Base-by-base conservation (phyloP, 1,140 invertebrate species). In the Lepidotrigona ventralis region DNA sequence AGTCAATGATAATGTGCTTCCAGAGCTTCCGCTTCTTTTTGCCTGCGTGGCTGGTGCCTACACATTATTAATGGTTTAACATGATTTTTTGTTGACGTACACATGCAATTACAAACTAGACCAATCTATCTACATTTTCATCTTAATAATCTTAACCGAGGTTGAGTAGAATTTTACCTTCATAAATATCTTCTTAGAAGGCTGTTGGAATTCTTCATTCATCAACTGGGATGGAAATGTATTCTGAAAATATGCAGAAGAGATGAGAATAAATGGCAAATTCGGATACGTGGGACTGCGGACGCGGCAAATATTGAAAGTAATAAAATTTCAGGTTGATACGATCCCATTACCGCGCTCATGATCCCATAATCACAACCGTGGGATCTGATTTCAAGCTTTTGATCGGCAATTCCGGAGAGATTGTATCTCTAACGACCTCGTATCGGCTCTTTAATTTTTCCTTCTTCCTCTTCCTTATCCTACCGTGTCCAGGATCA, bases 371-470 rank as follows among this genome's bases (percentile, higher is more conserved):
- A 88, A 88, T 88, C 86, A 82, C 72, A 63, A 23, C 54, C 79
- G 83, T 75, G 64, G 86, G 87, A 88, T 88, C 86, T 87, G 83
- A 87, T 88, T 88, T 83, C 73, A 87, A 85, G 80, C 72, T 81
- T 82, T 85, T 79, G 86, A 88, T 88, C 86, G 83, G 75, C 76
- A 74, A 87, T 80, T 60, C 71, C 75, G 68, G 81, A 81, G 81
- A 81, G 86, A 87, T 87, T 70, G 26, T 87, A 87, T 87, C 86
- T 79, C 64, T 58, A 33, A 83, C 86, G 77, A n/a, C 79, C 58
- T n/a, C 29, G 33, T 19, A 69, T 51, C 78, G 54, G 12, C 68
- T 63, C 78, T 77, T 77, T 39, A 58, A 64, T 56, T 54, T 76
- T 77, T 77, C 73, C 58, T 64, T 21, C 80, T 33, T 60, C 68